Evolutionary conservation across 2,888 invertebrate genomes (phyloP).

Genomic region (Odontocerum albicorne): DNA sequence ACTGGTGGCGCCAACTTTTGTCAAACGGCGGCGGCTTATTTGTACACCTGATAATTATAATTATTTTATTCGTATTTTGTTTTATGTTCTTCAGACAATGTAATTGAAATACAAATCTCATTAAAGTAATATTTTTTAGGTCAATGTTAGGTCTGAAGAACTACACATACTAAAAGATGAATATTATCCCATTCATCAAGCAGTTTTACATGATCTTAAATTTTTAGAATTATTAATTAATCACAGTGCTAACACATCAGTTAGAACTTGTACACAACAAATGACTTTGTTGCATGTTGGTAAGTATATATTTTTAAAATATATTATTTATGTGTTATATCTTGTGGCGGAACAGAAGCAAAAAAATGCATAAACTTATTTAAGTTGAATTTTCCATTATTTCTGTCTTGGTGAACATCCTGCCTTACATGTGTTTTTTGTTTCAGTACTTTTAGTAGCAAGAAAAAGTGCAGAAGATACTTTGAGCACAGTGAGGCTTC

Average conservation of each 20-base stretch:
- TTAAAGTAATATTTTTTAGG: constrained; percentile 26
- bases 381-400: too few species aligned
- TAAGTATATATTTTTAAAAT: too few species aligned
- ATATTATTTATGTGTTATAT: too few species aligned
- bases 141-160: constrained; percentile 59
- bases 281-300: constrained; percentile 69
- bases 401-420: too few species aligned
- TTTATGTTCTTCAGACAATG: too few species aligned
- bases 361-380: too few species aligned
- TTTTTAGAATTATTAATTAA: constrained; percentile 66
- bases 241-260: constrained; percentile 71
- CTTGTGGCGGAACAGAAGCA: too few species aligned
- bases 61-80: too few species aligned
- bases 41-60: too few species aligned
- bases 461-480: constrained; percentile 73
- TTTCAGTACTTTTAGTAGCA: constrained; percentile 65
- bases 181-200: constrained; percentile 77
- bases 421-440: background rate
- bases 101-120: too few species aligned
- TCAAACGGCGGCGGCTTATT: too few species aligned
- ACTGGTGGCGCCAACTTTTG: too few species aligned
- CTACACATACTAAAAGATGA: constrained; percentile 73
- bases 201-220: constrained; percentile 70
- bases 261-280: constrained; percentile 69
- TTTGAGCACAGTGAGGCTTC: constrained; percentile 65